Conservation (phyloP, 37 sponge, comb jelly and placozoan genomes). For the Geodia barretti region DNA sequence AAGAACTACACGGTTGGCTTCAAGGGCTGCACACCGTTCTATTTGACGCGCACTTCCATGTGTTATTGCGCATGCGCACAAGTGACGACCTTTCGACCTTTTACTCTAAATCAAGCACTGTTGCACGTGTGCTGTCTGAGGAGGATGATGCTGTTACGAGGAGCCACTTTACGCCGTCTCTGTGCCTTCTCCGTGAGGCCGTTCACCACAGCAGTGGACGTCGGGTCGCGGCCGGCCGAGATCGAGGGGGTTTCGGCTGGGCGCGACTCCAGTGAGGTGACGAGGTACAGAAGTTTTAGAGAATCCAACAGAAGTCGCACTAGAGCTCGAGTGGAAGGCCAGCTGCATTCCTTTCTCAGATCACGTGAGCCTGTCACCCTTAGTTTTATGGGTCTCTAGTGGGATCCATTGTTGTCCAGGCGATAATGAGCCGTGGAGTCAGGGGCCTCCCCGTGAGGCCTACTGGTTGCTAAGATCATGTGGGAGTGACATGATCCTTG, state of each 20-base stretch:
- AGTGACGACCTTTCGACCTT: too few relatives aligned
- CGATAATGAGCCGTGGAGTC: background rate
- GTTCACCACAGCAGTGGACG: background rate
- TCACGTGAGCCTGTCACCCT: too few relatives aligned
- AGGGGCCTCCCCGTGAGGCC: slow-evolving; percentile 1
- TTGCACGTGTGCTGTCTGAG: too few relatives aligned
- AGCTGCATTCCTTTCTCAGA: background rate
- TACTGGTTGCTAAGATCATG: slow-evolving; percentile 16
- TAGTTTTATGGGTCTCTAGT: background rate
- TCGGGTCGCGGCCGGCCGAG: too few relatives aligned
- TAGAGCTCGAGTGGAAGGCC: background rate
- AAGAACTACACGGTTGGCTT: too few relatives aligned
- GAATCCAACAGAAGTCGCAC: background rate
- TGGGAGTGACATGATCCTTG: slow-evolving; percentile 13
- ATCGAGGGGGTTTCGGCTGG: too few relatives aligned
- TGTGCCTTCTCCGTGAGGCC: background rate
- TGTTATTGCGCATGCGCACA: too few relatives aligned
- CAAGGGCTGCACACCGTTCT: too few relatives aligned
- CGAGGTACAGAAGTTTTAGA: background rate
- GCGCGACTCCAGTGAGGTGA: background rate
- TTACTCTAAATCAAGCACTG: too few relatives aligned
- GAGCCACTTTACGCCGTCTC: background rate
- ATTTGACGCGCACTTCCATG: too few relatives aligned
- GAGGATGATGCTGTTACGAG: background rate
- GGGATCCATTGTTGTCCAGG: too few relatives aligned